Evolutionary conservation across 2,113 vertebrate genomes (phyloP), one percentile per base, ranked within the genome.

Genomic region (Plotosus lineatus): DNA sequence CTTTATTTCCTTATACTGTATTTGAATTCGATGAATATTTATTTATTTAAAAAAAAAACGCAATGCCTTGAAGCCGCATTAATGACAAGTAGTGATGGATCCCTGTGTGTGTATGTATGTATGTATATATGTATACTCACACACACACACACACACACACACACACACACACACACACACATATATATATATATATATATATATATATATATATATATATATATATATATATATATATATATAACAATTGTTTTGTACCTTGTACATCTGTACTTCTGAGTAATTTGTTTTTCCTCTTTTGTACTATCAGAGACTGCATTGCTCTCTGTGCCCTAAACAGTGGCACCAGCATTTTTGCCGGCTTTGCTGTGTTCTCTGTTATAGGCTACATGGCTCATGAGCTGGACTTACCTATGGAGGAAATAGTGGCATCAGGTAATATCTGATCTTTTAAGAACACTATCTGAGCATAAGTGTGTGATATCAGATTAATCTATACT

Each of bases 341-440:
- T 6, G 91, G 84, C 78, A 97, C 95, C 76, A 95, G 95, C 82
- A 94, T 98, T 15, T 85, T 94, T 73, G 94, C 94, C 8, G 95
- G 96, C 3, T 95, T 98, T 33, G 94, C 90, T 42, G 95, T 97
- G 69, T 97, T 97, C 88, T 96, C 96, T 0, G 90, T 95, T 42
- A 78, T 96, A 85, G 93, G 94, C 42, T 97, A 95, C 91, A 94
- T 96, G 94, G 90, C 94, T 61, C 71, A 53, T 10, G 88, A 93
- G 71, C 91, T 94, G 51, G 84, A 58, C 0, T 0, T 95, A 0
- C 6, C 88, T 0, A 84, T 97, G 23, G 21, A 78, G 0, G 87
- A 95, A 0, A 91, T 97, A 19, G 91, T 86, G 1, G 15, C 81
- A 31, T 83, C 87, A 80, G 96, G 96, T 96, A 85, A 85, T 56